Evolutionary conservation across 2,113 vertebrate species (phyloP), one percentile per base, ranked within the genome.

Genomic region (Sylvia atricapilla): DNA sequence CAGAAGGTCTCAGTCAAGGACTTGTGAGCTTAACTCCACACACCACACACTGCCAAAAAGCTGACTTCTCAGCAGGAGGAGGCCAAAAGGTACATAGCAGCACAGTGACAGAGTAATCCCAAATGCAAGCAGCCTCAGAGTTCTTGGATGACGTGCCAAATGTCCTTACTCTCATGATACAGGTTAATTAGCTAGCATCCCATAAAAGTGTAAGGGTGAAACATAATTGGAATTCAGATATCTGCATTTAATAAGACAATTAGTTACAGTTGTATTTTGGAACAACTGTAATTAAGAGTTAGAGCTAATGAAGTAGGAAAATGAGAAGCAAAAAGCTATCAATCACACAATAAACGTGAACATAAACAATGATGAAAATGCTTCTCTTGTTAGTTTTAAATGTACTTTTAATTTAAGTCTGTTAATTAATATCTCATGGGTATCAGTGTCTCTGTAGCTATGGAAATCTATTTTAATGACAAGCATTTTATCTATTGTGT

Each of bases 241-340:
- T 53, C 43, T 85, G 49, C 74, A 58, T 83, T 94, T 89, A 95
- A 87, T 83, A 91, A 80, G 93, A 90, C 62, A 80, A 85, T 95
- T 87, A 93, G 62, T 79, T 80, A 87, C 84, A 93, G 70, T 9
- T 89, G 31, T 69, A 93, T 82, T 95, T 83, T 93, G 56, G 76
- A 90, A 93, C 69, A 94, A 89, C 18, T 72, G 20, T 87, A 96
- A 95, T 96, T 95, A 93, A 93, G 62, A 94, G 70, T 69, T 72
- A 79, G 5, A 89, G 72, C 59, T 93, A 94, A 94, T 83, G 84
- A 95, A 20, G 41, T 63, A 76, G 22, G 58, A 83, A 93, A 79
- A 90, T 74, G 78, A 94, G 93, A 96, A 90, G 50, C 52, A 84
- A 85, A 91, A 91, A 90, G 50, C 78, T 85, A 93, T 91, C 94